A percentile compares a stretch with the other conserved stretches of the same genome.
phyloP scores from a whole-genome alignment of 2,113 vertebrate genomes.

The Callorhinus ursinus region DNA sequence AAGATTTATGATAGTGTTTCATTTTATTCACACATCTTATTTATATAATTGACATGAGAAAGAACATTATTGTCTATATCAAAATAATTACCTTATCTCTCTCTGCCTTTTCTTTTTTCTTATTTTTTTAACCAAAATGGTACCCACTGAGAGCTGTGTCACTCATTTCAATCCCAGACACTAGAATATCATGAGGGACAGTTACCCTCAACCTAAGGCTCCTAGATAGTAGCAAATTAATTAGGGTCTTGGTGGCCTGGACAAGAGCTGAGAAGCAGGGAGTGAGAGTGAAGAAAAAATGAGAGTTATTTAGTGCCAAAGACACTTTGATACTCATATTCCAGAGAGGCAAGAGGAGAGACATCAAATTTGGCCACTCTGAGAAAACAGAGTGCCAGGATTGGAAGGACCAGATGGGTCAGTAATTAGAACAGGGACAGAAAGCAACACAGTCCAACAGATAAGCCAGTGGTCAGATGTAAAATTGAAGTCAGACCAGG shows the following conservation, averaged over 20 bases:
- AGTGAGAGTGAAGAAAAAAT: neutral
- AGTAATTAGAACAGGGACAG: neutral
- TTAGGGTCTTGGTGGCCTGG: neutral
- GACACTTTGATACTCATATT: neutral
- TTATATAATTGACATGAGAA: neutral
- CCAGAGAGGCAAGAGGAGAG: neutral
- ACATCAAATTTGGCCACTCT: neutral
- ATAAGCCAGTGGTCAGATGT: neutral
- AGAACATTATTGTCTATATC: neutral
- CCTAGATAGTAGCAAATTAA: neutral
- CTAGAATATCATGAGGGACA: neutral
- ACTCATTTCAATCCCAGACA: neutral
- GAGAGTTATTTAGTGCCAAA: neutral
- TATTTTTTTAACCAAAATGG: neutral
- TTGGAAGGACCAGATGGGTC: neutral
- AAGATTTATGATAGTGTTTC: neutral
- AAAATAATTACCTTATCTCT: neutral
- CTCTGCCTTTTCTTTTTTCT: neutral
- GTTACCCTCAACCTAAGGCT: neutral
- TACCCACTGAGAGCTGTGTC: neutral
- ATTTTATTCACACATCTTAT: neutral
- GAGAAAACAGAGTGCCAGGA: neutral
- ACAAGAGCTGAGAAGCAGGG: neutral
- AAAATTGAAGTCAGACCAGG: neutral
- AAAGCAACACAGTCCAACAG: neutral